Evolutionary conservation across 1,140 invertebrate genomes (phyloP).

Genomic region (Notospermus geniculatus): DNA sequence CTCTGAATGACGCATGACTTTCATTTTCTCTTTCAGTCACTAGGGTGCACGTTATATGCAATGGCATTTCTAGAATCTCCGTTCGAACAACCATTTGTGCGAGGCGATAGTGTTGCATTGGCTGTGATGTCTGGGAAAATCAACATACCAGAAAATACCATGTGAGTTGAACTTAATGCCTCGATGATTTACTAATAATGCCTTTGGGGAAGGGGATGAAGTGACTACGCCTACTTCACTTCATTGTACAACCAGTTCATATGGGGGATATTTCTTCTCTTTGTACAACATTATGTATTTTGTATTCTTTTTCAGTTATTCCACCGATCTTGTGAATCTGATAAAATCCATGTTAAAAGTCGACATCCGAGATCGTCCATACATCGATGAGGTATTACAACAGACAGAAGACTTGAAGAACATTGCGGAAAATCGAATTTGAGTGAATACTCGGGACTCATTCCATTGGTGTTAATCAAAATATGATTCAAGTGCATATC

Average conservation of each 20-base stretch:
- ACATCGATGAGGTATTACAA: constrained; percentile 9
- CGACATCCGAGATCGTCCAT: neutral
- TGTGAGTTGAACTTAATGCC: constrained; percentile 27
- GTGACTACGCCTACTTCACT: neutral
- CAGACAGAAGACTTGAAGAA: neutral
- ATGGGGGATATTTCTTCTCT: neutral
- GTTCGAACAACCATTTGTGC: constrained; percentile 80
- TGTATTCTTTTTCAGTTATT: constrained; percentile 14
- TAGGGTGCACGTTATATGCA: constrained; percentile 83
- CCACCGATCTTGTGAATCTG: constrained; percentile 7
- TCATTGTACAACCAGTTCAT: neutral
- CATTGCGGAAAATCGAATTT: constrained; percentile 9
- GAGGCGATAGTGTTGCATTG: constrained; percentile 82
- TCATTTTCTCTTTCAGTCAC: constrained; percentile 66
- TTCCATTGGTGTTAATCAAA: too few species aligned
- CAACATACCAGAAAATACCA: constrained; percentile 66
- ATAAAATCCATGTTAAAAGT: constrained; percentile 13
- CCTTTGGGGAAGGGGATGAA: neutral
- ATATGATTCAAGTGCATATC: too few species aligned
- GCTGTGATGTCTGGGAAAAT: constrained; percentile 78
- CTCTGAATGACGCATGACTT: neutral
- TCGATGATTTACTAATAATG: neutral
- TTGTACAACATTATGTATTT: neutral
- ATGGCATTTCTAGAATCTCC: constrained; percentile 83
- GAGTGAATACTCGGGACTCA: too few species aligned